Evolutionary conservation across 2,888 invertebrate species (phyloP).

Genomic region (Dynastes hyllus): DNA sequence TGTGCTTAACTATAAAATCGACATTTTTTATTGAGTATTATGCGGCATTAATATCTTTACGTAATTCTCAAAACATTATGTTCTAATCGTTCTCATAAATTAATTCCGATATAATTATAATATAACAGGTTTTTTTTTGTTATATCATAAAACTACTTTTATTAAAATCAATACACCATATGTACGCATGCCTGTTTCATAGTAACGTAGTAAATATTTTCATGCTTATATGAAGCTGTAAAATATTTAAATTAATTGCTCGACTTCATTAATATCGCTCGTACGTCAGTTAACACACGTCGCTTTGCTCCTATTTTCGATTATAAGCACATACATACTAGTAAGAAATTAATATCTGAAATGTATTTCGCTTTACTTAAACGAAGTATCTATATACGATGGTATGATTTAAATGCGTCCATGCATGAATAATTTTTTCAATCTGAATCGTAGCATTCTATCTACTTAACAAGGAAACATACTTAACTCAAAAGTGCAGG

Average conservation of each 20-base stretch:
- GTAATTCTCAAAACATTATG: no score
- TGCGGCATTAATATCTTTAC: neutral
- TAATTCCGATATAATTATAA: no score
- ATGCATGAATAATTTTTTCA: conserved; percentile 44
- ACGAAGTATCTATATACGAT: conserved; percentile 5
- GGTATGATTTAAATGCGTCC: conserved; percentile 50
- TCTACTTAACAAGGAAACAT: conserved; percentile 51
- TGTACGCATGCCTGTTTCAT: neutral
- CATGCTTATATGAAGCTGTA: neutral
- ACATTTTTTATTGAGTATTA: no score
- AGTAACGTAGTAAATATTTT: conserved; percentile 2
- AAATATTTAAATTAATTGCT: conserved; percentile 47
- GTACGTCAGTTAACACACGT: conserved; percentile 21
- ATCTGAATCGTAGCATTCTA: conserved; percentile 45
- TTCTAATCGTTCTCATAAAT: no score
- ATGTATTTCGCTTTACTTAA: conserved; percentile 43
- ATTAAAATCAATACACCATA: neutral
- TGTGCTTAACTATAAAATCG: no score
- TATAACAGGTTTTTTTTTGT: neutral
- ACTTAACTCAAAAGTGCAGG: conserved; percentile 49
- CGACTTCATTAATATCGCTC: conserved; percentile 21
- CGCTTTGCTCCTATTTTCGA: conserved; percentile 40
- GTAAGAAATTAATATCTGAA: conserved; percentile 46
- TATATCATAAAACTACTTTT: neutral
- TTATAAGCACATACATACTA: conserved; percentile 29